These are phyloP conservation scores for Ciconia boyciana DNA, from an alignment of 2,113 vertebrate genomes.

Conservation along the genomic window DNA sequence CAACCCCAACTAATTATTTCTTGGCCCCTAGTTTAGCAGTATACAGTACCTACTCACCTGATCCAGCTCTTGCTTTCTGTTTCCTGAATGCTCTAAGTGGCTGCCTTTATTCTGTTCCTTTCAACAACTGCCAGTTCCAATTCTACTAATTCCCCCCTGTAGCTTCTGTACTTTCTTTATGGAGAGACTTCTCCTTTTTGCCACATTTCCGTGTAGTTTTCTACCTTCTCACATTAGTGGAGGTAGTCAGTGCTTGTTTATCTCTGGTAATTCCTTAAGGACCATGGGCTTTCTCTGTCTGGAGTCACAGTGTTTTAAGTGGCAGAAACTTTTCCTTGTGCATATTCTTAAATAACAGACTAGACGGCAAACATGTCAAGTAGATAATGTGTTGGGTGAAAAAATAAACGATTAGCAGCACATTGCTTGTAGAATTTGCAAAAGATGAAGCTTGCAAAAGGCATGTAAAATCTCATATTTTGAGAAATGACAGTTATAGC, in stretches of 20 bases:
- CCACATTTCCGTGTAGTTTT: background rate
- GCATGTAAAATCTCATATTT: background rate
- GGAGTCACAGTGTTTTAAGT: background rate
- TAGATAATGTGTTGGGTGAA: background rate
- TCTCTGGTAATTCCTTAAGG: background rate
- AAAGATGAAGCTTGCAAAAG: background rate
- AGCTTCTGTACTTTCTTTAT: background rate
- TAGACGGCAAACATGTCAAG: background rate
- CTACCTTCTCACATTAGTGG: background rate
- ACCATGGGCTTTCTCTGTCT: background rate
- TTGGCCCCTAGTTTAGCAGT: background rate
- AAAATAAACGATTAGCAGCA: background rate
- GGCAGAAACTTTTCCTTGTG: background rate
- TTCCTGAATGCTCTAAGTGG: background rate
- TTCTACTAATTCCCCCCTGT: background rate
- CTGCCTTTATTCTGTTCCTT: background rate
- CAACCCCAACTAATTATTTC: background rate
- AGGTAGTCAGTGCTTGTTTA: background rate
- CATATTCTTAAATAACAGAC: background rate
- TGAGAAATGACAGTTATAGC: background rate
- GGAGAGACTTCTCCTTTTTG: background rate
- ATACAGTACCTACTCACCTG: background rate
- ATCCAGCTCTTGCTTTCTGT: background rate
- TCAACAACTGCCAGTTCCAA: background rate
- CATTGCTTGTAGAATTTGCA: background rate